These are phyloP conservation scores for Odobenus rosmarus DNA, from an alignment of 2,113 vertebrate genomes.

Conservation along the genomic window DNA sequence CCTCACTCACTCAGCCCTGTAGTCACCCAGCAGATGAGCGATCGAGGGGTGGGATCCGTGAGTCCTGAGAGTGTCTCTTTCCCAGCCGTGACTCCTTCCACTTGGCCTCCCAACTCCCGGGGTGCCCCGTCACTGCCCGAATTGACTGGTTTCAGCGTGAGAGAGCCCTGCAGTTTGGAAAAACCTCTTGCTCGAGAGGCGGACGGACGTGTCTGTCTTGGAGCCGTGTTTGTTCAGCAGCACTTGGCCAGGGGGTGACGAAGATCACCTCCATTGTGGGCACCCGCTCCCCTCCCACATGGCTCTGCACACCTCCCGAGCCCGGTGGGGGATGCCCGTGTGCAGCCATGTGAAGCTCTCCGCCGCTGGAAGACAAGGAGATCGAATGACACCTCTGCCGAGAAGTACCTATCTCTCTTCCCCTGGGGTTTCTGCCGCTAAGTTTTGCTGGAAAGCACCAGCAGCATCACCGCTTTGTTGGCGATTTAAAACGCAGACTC, in stretches of 20 bases:
- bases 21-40: background rate
- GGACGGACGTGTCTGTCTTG: fast-evolving
- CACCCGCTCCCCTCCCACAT: fast-evolving
- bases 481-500: background rate
- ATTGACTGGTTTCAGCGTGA: fast-evolving
- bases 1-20: background rate
- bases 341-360: fast-evolving
- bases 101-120: background rate
- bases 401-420: background rate
- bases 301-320: fast-evolving
- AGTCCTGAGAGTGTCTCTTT: background rate
- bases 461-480: background rate
- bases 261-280: background rate
- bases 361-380: fast-evolving
- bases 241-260: fast-evolving
- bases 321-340: fast-evolving
- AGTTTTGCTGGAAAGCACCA: background rate
- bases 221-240: background rate
- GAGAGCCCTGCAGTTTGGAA: background rate
- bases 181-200: background rate
- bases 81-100: fast-evolving
- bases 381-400: background rate
- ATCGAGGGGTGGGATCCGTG: no score
- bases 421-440: background rate
- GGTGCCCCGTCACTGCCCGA: fast-evolving